These are phyloP conservation scores for Drosophila merina DNA, from an alignment of 2,888 invertebrate genomes.

Conservation along the genomic window DNA sequence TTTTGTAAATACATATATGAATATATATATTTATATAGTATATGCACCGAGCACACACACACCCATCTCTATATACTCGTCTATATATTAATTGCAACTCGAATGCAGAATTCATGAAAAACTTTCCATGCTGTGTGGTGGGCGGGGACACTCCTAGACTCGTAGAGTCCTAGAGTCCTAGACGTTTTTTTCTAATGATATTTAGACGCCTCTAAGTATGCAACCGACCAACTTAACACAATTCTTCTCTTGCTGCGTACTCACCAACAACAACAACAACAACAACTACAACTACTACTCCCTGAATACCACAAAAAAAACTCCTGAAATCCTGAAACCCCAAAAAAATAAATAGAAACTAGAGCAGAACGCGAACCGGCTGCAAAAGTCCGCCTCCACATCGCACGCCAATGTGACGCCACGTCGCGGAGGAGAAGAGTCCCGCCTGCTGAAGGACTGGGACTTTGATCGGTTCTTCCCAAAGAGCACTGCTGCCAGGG, in stretches of 20 bases:
- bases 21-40: slow-evolving; percentile 19
- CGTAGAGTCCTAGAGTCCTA: neutral
- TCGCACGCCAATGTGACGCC: slow-evolving; percentile 73
- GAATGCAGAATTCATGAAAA: slow-evolving; percentile 65
- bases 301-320: slow-evolving; percentile 20
- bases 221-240: slow-evolving; percentile 54
- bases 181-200: slow-evolving; percentile 33
- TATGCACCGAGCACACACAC: slow-evolving; percentile 25
- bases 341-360: slow-evolving; percentile 80
- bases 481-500: slow-evolving; percentile 46
- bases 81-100: slow-evolving; percentile 7
- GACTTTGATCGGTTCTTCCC: slow-evolving; percentile 94
- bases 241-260: slow-evolving; percentile 77
- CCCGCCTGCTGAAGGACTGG: slow-evolving; percentile 91
- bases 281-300: slow-evolving; percentile 17
- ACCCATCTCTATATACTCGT: slow-evolving; percentile 11
- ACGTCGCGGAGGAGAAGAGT: slow-evolving; percentile 47
- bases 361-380: slow-evolving; percentile 77
- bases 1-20: slow-evolving; percentile 30
- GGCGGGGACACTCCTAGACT: slow-evolving; percentile 1
- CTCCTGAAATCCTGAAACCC: slow-evolving; percentile 62
- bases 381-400: slow-evolving; percentile 82
- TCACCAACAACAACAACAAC: slow-evolving; percentile 56
- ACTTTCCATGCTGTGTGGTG: slow-evolving; percentile 66
- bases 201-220: slow-evolving; percentile 23